phyloP scores from a whole-genome alignment of 2,797 vertebrate genomes.

The Lithobates pipiens region DNA sequence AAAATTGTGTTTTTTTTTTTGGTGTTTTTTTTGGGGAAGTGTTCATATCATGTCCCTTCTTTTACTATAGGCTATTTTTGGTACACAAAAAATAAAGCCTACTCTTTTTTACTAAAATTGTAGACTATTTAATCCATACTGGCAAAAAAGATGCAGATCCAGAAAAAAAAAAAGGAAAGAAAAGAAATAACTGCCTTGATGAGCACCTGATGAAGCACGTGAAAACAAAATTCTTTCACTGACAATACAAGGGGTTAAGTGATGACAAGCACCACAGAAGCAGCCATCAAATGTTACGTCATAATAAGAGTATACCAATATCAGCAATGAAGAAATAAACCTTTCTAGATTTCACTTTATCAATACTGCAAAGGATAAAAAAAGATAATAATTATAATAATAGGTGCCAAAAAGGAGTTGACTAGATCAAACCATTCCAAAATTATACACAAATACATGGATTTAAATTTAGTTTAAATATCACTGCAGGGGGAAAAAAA shows the following conservation, averaged over 20 bases:
- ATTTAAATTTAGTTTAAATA: too few relatives aligned
- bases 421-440: too few relatives aligned
- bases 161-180: not conserved
- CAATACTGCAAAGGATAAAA: too few relatives aligned
- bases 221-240: not conserved
- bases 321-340: not conserved
- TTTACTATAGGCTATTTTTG: not conserved
- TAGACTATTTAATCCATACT: not conserved
- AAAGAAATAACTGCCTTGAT: not conserved
- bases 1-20: too few relatives aligned
- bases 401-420: too few relatives aligned
- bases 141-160: not conserved
- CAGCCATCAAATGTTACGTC: not conserved
- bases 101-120: not conserved
- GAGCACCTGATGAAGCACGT: not conserved
- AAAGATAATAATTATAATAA: too few relatives aligned
- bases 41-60: not conserved
- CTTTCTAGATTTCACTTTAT: not conserved
- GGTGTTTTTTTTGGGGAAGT: too few relatives aligned
- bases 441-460: not conserved
- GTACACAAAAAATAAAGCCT: not conserved
- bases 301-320: not conserved
- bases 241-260: not conserved
- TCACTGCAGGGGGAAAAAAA: too few relatives aligned
- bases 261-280: not conserved